Percentiles rank a stretch among this genome's conserved stretches.
These are phyloP conservation scores for Notolabrus celidotus DNA, from an alignment of 2,797 vertebrate species.

Conservation along the genomic window DNA sequence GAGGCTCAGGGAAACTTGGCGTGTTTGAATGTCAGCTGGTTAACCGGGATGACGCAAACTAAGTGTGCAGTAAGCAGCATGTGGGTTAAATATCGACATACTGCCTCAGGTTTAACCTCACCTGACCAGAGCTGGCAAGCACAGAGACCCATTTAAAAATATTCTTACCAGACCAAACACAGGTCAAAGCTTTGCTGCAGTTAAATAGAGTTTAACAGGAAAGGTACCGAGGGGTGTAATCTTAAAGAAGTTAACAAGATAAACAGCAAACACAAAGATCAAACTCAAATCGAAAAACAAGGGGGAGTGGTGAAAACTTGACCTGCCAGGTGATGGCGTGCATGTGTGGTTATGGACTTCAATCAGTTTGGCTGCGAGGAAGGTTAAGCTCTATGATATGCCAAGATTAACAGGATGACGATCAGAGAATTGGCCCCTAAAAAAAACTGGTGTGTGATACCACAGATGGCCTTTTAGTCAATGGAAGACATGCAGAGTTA, in stretches of 20 bases:
- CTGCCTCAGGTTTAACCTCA: slow-evolving; percentile 10
- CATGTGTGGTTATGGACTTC: not conserved
- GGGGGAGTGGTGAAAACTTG: not conserved
- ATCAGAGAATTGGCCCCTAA: not conserved
- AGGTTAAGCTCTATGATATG: slow-evolving; percentile 22
- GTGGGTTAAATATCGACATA: slow-evolving; percentile 12
- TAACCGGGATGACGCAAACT: slow-evolving; percentile 28
- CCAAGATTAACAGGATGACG: slow-evolving; percentile 10
- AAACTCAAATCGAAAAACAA: slow-evolving; percentile 12
- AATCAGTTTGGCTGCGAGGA: slow-evolving; percentile 21
- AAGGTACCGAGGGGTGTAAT: slow-evolving; percentile 8
- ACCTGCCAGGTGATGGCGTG: slow-evolving; percentile 31
- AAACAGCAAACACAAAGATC: slow-evolving; percentile 15
- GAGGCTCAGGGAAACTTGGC: slow-evolving; percentile 40
- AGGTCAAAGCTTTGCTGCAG: not conserved
- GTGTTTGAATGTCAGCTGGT: slow-evolving; percentile 43
- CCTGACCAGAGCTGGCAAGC: not conserved
- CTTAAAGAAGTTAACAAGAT: slow-evolving; percentile 39
- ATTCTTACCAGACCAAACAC: slow-evolving; percentile 1
- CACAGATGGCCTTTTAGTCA: not conserved
- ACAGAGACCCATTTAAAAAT: slow-evolving; percentile 7
- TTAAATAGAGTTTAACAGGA: slow-evolving; percentile 18
- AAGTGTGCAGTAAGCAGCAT: slow-evolving; percentile 3
- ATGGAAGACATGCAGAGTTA: not conserved
- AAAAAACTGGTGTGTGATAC: not conserved